Evolutionary conservation across 2,113 vertebrate genomes (phyloP).

Genomic region (Lamprologus sp.): DNA sequence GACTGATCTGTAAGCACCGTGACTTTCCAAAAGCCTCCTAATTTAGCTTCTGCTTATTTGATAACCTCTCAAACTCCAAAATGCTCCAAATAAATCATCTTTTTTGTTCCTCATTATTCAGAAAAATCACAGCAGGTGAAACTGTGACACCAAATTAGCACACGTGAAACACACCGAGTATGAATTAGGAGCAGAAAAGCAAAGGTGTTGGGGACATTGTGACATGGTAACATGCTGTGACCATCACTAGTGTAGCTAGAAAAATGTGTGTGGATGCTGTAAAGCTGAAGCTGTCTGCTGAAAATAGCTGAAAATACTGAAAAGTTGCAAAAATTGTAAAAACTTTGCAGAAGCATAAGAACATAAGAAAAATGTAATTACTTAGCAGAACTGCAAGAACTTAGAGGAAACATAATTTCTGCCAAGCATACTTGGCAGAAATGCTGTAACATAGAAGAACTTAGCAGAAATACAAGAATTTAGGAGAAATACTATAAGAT

Average conservation of each 20-base stretch:
- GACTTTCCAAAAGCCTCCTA: not conserved
- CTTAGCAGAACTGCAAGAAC: not conserved
- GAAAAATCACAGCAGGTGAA: not conserved
- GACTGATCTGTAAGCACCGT: not conserved
- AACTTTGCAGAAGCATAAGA: not conserved
- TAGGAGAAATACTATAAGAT: accelerated
- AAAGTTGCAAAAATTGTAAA: not conserved
- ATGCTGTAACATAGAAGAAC: not conserved
- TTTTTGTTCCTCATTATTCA: not conserved
- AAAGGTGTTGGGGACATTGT: not conserved
- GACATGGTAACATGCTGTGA: not conserved
- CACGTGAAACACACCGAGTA: not conserved
- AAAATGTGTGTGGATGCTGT: not conserved
- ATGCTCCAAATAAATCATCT: not conserved
- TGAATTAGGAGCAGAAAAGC: not conserved
- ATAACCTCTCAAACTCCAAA: not conserved
- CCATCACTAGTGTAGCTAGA: not conserved
- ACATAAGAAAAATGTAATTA: not conserved
- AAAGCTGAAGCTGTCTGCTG: not conserved
- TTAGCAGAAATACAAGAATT: not conserved
- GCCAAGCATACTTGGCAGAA: not conserved
- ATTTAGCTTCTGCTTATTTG: not conserved
- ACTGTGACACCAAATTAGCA: not conserved
- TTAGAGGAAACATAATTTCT: not conserved
- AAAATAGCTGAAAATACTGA: not conserved